A percentile compares a stretch with the other conserved stretches of the same genome.
Evolutionary conservation across 2,113 vertebrate species (phyloP).

Genomic region (Vulpes lagopus): DNA sequence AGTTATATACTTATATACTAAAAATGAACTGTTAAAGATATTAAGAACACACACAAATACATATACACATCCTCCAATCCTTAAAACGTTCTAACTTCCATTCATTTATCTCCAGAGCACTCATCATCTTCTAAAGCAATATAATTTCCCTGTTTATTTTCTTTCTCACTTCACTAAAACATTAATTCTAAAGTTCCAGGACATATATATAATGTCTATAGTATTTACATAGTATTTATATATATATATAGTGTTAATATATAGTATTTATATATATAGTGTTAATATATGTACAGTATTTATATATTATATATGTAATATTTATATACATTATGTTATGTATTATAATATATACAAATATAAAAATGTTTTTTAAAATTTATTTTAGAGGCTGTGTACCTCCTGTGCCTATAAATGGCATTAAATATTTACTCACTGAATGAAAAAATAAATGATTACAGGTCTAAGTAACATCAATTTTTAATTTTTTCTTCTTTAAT

Average conservation of each 20-base stretch:
- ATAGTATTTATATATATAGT: not conserved
- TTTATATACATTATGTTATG: not conserved
- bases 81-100: not conserved
- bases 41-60: not conserved
- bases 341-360: not conserved
- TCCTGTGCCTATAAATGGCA: not conserved
- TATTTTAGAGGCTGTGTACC: not conserved
- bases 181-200: not conserved
- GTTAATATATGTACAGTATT: not conserved
- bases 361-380: not conserved
- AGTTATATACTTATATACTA: not conserved
- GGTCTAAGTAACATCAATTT: not conserved
- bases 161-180: not conserved
- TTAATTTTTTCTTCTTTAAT: not conserved
- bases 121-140: not conserved
- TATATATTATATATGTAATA: not conserved
- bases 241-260: not conserved
- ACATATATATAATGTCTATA: not conserved
- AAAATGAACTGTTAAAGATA: not conserved
- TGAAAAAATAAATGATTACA: not conserved
- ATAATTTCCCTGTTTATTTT: not conserved
- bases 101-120: not conserved
- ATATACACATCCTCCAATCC: not conserved
- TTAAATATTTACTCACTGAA: not conserved
- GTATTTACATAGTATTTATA: not conserved